Conservation (phyloP, 2,797 vertebrate species). For the Nannoperca australis region DNA sequence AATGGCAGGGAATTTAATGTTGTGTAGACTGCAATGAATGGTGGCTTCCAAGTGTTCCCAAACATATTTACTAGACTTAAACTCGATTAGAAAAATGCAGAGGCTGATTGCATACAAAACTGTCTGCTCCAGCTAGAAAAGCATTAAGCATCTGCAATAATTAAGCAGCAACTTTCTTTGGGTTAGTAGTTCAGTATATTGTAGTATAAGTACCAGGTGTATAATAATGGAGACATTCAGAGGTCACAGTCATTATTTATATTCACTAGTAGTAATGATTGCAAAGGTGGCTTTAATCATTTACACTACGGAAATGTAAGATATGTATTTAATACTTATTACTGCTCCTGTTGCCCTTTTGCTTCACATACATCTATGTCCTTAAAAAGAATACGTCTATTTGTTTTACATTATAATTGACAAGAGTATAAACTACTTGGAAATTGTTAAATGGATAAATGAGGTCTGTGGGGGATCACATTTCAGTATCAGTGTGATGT, state of each 20-base stretch:
- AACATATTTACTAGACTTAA: not conserved
- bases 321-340: not conserved
- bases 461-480: slow-evolving; percentile 9
- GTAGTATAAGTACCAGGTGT: slow-evolving; percentile 37
- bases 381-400: slow-evolving; percentile 16
- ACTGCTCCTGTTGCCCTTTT: slow-evolving; percentile 4
- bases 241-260: slow-evolving; percentile 46
- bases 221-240: slow-evolving; percentile 37
- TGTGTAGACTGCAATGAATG: not conserved
- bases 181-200: not conserved
- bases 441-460: slow-evolving; percentile 31
- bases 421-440: slow-evolving; percentile 8
- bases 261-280: slow-evolving; percentile 36
- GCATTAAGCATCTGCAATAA: slow-evolving; percentile 1
- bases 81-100: not conserved
- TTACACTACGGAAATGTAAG: not conserved
- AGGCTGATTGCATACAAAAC: not conserved
- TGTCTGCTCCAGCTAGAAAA: slow-evolving; percentile 22
- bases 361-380: slow-evolving; percentile 4
- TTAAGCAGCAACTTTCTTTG: slow-evolving; percentile 30
- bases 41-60: not conserved
- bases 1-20: not conserved
- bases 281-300: slow-evolving; percentile 23
- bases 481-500: slow-evolving; percentile 33
- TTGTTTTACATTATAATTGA: slow-evolving; percentile 10